Evolutionary conservation across 2,797 vertebrate species (phyloP).

Genomic region (Neostethus bicornis): DNA sequence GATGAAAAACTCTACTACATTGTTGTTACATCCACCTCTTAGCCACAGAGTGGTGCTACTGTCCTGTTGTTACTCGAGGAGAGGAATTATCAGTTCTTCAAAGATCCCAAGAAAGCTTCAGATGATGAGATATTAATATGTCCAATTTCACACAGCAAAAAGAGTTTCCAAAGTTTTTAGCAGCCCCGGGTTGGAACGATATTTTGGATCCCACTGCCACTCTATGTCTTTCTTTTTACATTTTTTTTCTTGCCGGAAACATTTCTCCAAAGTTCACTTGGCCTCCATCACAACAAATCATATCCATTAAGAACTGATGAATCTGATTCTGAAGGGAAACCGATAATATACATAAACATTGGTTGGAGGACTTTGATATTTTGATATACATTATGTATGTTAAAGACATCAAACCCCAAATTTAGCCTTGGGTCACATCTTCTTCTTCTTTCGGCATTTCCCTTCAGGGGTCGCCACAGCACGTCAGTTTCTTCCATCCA

Average conservation of each 20-base stretch:
- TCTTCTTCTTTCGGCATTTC: too few species aligned
- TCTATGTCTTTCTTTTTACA: conserved; percentile 33
- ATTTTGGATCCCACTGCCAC: not conserved
- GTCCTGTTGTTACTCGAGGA: conserved; percentile 23
- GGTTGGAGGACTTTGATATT: conserved; percentile 60
- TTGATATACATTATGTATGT: conserved; percentile 37
- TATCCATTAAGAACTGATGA: conserved; percentile 53
- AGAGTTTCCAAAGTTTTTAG: not conserved
- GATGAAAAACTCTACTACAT: not conserved
- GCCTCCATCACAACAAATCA: conserved; percentile 58
- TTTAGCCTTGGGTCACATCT: not conserved
- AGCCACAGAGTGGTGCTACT: conserved; percentile 50
- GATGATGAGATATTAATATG: conserved; percentile 55
- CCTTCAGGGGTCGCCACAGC: too few species aligned
- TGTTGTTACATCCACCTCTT: conserved; percentile 33
- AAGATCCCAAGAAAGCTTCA: conserved; percentile 14
- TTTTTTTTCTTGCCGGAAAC: conserved; percentile 55
- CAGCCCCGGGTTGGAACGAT: not conserved
- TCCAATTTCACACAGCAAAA: not conserved
- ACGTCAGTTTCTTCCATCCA: too few species aligned
- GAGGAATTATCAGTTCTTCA: conserved; percentile 63
- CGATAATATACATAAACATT: conserved; percentile 44
- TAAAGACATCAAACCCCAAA: not conserved
- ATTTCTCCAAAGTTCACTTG: conserved; percentile 57
- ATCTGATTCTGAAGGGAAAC: conserved; percentile 41